These are phyloP conservation scores for Eidolon dupreanum DNA, from an alignment of 2,797 vertebrate species.

Conservation along the genomic window DNA sequence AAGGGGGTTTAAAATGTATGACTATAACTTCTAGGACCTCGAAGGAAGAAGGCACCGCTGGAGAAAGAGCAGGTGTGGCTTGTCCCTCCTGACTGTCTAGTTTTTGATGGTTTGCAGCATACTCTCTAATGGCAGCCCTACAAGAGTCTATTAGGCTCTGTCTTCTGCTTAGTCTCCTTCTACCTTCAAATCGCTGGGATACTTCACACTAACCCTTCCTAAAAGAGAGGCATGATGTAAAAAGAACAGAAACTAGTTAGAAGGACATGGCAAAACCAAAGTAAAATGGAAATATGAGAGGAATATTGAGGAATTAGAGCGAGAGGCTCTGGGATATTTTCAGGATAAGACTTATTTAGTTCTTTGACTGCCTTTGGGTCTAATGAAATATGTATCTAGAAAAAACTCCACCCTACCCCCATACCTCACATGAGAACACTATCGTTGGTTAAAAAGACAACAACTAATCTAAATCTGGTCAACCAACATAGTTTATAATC, in stretches of 20 bases:
- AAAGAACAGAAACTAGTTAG: constrained; percentile 25
- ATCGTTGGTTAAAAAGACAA: not conserved
- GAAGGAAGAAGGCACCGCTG: not conserved
- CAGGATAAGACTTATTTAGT: not conserved
- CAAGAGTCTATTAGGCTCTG: not conserved
- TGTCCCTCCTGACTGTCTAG: not conserved
- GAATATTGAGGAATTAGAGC: not conserved
- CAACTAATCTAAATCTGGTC: not conserved
- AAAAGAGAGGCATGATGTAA: not conserved
- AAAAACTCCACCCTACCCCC: no score
- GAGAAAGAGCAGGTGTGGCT: not conserved
- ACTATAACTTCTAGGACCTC: not conserved
- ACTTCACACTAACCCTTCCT: constrained; percentile 36
- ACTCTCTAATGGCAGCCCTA: not conserved
- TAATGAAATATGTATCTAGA: not conserved
- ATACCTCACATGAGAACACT: not conserved
- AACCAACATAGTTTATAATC: not conserved
- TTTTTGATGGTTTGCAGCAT: not conserved
- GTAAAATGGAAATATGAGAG: constrained; percentile 55
- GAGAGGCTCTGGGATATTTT: not conserved
- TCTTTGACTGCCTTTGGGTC: not conserved
- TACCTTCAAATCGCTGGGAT: not conserved
- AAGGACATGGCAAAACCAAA: constrained; percentile 52
- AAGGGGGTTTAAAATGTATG: not conserved
- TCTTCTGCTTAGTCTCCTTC: not conserved